Conservation (phyloP, 2,888 invertebrate species). For the Pammene fasciana region DNA sequence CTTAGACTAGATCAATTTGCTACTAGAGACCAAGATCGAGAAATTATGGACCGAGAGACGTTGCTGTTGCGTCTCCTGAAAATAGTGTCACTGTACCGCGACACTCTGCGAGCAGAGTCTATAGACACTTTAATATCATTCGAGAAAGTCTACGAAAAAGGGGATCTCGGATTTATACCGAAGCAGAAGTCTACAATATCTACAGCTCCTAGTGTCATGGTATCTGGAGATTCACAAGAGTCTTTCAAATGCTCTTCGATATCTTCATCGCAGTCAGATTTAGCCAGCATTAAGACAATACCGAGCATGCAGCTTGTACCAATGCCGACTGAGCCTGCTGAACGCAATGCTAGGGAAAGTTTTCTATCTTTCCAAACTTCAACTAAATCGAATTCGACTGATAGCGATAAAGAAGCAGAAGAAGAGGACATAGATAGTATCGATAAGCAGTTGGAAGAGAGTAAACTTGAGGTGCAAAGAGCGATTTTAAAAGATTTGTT, state of each 20-base stretch:
- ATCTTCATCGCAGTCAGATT: constrained; percentile 51
- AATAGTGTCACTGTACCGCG: constrained; percentile 75
- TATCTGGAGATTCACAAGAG: constrained; percentile 52
- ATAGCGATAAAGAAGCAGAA: constrained; percentile 50
- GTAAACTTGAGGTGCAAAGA: constrained; percentile 70
- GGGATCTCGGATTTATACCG: constrained; percentile 87
- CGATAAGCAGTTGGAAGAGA: constrained; percentile 60
- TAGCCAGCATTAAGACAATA: constrained; percentile 67
- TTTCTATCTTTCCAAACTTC: constrained; percentile 69
- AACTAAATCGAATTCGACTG: constrained; percentile 56
- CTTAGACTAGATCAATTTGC: constrained; percentile 79
- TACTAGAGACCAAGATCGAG: constrained; percentile 60
- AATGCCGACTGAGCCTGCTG: constrained; percentile 50
- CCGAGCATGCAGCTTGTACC: constrained; percentile 68
- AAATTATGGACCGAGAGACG: constrained; percentile 73
- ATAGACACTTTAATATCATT: constrained; percentile 76
- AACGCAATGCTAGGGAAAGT: constrained; percentile 61
- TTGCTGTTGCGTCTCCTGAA: constrained; percentile 83
- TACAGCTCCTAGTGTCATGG: constrained; percentile 43
- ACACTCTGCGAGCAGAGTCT: constrained; percentile 71
- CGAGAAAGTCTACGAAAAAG: constrained; percentile 83
- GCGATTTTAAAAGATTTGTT: constrained; percentile 73
- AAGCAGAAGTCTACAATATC: constrained; percentile 65
- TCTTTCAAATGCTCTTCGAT: constrained; percentile 49
- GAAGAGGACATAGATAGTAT: constrained; percentile 54